Evolutionary conservation across 2,113 vertebrate species (phyloP).

Genomic region (Oncorhynchus kisutch): DNA sequence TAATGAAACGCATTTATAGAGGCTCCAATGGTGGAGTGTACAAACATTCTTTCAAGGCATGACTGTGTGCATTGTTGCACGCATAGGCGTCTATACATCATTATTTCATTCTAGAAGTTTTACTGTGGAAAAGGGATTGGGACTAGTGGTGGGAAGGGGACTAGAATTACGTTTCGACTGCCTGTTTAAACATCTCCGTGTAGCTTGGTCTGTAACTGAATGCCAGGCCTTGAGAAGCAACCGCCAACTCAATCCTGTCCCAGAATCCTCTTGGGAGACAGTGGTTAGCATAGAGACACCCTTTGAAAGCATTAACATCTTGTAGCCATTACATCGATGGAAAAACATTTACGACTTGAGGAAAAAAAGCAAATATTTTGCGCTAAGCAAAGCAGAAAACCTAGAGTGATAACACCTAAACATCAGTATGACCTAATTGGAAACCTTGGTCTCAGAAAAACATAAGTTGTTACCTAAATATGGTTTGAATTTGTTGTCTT

Average conservation of each 20-base stretch:
- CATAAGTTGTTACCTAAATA: too few relatives aligned
- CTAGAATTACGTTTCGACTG: neutral
- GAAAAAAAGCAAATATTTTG: neutral
- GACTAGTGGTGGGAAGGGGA: neutral
- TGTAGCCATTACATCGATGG: neutral
- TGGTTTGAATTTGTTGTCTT: too few relatives aligned
- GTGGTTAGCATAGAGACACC: slow-evolving; percentile 9
- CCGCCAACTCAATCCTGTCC: slow-evolving; percentile 2
- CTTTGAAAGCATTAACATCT: slow-evolving; percentile 9
- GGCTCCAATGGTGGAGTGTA: neutral
- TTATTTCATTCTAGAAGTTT: too few relatives aligned
- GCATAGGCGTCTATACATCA: too few relatives aligned
- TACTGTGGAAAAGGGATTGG: neutral
- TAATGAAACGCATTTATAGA: too few relatives aligned
- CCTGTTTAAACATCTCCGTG: slow-evolving; percentile 2
- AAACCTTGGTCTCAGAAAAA: neutral
- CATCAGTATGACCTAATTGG: neutral
- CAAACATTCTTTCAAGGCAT: neutral
- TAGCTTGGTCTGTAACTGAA: neutral
- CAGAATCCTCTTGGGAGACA: slow-evolving; percentile 5
- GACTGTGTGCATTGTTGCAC: neutral
- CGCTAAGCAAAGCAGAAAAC: slow-evolving; percentile 1
- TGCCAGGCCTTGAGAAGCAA: neutral
- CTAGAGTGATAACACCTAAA: neutral
- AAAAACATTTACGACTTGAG: neutral